Conservation (phyloP, 1,140 invertebrate genomes). For the Augochlora pura region DNA sequence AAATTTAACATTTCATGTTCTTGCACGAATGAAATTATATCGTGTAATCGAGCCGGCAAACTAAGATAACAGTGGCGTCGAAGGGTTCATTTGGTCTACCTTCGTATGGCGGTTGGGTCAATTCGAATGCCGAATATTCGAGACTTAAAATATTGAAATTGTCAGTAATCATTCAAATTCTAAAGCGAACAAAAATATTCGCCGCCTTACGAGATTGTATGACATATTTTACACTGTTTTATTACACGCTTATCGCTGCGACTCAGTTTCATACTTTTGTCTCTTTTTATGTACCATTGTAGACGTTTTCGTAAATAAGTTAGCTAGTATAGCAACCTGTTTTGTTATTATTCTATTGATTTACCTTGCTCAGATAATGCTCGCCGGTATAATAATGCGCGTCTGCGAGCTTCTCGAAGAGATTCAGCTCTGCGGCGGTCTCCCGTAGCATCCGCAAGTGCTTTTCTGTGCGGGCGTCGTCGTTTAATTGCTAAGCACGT, state of each 20-base stretch:
- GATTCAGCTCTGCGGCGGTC: slow-evolving; percentile 49
- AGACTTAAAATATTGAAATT: too few relatives aligned
- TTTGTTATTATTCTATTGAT: not conserved
- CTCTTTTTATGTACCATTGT: not conserved
- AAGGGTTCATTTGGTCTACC: too few relatives aligned
- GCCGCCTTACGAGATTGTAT: too few relatives aligned
- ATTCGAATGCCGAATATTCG: too few relatives aligned
- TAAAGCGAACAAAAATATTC: too few relatives aligned
- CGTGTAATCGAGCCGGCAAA: too few relatives aligned
- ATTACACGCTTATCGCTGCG: too few relatives aligned
- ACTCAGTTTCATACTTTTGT: not conserved
- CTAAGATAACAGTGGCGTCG: too few relatives aligned
- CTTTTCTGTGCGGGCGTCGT: slow-evolving; percentile 52
- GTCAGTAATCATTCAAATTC: too few relatives aligned
- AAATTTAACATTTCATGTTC: not conserved
- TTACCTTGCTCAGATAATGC: slow-evolving; percentile 62
- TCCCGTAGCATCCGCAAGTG: slow-evolving; percentile 52
- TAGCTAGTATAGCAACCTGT: not conserved
- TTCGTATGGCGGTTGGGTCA: too few relatives aligned
- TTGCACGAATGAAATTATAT: too few relatives aligned
- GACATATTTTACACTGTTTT: too few relatives aligned
- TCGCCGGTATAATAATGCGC: slow-evolving; percentile 66
- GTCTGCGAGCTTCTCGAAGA: slow-evolving; percentile 61
- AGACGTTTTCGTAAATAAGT: not conserved
- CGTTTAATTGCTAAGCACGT: slow-evolving; percentile 49